Base-by-base conservation (phyloP, 2,888 invertebrate species). In the Ennomos erosarius region DNA sequence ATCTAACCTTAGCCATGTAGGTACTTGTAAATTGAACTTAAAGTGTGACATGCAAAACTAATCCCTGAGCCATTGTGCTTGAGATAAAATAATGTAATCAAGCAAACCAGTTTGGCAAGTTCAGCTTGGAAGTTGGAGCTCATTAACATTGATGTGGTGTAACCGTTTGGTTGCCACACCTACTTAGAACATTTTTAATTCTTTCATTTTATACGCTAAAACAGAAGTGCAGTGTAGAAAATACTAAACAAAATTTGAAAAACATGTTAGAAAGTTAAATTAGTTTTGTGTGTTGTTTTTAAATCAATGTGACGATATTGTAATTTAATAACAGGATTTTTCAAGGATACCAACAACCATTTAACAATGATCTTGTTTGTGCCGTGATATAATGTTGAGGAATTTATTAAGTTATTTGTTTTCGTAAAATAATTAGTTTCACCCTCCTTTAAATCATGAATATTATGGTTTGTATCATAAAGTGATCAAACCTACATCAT, bases 81-180 rank as follows among this genome's bases (percentile, higher is more conserved):
- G 38, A 4, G n/a, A 38, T 26, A 13, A 10, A 45, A 38, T 37
- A 9, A 13, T 55, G 44, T 37, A 9, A 13, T 55, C 46, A 50
- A 45, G n/a, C 47, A 50, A 54, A 48, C 56, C 35, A 10, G 53
- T 55, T 57, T 34, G 36, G 47, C 53, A 46, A 42, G 54, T 59
- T 54, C 33, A 9, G 46, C 16, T 35, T 10, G n/a, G n/a, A n/a
- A n/a, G 13, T 26, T 50, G n/a, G n/a, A n/a, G n/a, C 34, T 38
- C 47, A 51, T 59, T 50, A 68, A 49, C 51, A 52, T 54, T 33
- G 47, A 62, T 44, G 39, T 44, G 16, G 43, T 34, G 34, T 10
- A 49, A 42, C 45, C 49, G 35, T 59, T 39, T 40, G 10, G 10
- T 43, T 47, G 46, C 45, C 50, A 46, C 50, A 44, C 10, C 47